These are phyloP conservation scores for Willowsia nigromaculata DNA, from an alignment of 2,888 invertebrate genomes.

Conservation along the genomic window DNA sequence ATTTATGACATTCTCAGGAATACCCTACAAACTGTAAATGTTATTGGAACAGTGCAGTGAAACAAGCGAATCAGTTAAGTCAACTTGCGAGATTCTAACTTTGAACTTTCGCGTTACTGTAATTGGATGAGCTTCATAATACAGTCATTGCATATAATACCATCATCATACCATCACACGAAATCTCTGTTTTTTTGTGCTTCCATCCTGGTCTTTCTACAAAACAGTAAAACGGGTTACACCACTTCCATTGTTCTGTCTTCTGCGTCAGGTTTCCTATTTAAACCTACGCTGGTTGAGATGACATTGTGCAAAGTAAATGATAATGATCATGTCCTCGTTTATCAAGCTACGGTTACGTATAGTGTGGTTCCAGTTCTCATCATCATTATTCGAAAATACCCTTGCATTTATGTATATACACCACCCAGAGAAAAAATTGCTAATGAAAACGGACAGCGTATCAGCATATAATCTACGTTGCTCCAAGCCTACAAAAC, in stretches of 20 bases:
- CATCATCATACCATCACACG: not conserved
- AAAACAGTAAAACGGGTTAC: not conserved
- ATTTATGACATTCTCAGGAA: not conserved
- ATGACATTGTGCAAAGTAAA: constrained; percentile 1
- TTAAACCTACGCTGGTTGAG: not conserved
- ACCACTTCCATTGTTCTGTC: not conserved
- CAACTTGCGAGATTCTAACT: not conserved
- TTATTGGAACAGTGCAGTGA: not conserved
- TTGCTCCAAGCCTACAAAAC: not conserved
- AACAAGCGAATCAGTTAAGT: too few relatives aligned
- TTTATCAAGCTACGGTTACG: not conserved
- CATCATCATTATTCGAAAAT: not conserved
- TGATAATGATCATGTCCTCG: constrained; percentile 16
- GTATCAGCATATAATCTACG: not conserved
- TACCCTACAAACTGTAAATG: not conserved
- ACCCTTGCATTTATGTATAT: not conserved
- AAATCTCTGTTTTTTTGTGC: not conserved
- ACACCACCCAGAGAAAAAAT: not conserved
- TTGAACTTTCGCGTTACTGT: not conserved
- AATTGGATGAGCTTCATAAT: not conserved
- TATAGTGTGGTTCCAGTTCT: not conserved
- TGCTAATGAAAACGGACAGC: too few relatives aligned
- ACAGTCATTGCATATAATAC: not conserved
- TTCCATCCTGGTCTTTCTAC: not conserved
- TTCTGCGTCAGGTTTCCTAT: not conserved